Conservation (phyloP, 1,140 invertebrate genomes). For the Zeugodacus cucurbitae region DNA sequence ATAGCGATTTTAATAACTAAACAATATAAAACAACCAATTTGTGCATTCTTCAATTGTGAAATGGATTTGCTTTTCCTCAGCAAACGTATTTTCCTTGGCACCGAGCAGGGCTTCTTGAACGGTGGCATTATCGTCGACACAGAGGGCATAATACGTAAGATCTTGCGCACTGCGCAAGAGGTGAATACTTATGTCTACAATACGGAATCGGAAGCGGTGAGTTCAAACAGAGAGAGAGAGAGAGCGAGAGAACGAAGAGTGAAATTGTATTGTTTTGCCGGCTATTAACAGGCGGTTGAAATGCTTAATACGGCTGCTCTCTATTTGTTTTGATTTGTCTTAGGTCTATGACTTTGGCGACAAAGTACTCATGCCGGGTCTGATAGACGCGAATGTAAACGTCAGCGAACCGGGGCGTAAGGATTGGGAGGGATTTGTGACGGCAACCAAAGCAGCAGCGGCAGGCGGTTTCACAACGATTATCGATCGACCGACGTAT, state of each 20-base stretch:
- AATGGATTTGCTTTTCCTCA: slow-evolving; percentile 64
- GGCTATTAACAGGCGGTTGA: neutral
- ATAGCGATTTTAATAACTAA: neutral
- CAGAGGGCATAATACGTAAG: slow-evolving; percentile 57
- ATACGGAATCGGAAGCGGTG: slow-evolving; percentile 59
- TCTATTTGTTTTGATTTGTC: slow-evolving; percentile 24
- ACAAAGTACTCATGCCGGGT: slow-evolving; percentile 78
- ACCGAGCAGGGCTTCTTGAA: slow-evolving; percentile 49
- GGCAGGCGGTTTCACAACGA: slow-evolving; percentile 78
- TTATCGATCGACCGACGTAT: slow-evolving; percentile 81
- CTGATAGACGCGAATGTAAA: slow-evolving; percentile 91
- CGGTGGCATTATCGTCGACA: slow-evolving; percentile 62
- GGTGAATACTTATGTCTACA: slow-evolving; percentile 62
- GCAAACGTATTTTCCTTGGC: slow-evolving; percentile 60
- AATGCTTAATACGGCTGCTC: neutral
- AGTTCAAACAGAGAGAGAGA: neutral
- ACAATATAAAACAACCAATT: neutral
- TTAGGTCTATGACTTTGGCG: slow-evolving; percentile 72
- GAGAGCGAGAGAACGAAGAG: neutral
- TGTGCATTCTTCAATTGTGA: neutral
- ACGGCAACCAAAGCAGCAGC: slow-evolving; percentile 78
- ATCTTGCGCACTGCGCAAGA: slow-evolving; percentile 55
- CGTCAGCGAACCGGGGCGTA: slow-evolving; percentile 85
- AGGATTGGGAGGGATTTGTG: slow-evolving; percentile 77
- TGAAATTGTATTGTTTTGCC: neutral